These are phyloP conservation scores for Luscinia megarhynchos DNA, from an alignment of 2,797 vertebrate species.

Conservation along the genomic window DNA sequence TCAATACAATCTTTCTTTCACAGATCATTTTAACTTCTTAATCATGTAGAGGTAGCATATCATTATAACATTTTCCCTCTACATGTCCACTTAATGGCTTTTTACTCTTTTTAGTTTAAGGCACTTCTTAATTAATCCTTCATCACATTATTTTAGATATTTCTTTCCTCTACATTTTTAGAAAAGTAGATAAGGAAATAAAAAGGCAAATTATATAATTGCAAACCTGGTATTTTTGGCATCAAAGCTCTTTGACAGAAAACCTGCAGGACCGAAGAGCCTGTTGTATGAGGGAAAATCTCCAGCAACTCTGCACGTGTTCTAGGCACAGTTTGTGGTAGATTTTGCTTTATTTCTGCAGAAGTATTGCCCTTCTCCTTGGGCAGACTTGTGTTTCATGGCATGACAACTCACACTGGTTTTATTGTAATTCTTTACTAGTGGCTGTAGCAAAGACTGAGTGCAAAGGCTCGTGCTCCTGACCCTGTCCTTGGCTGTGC, in stretches of 20 bases:
- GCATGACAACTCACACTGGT: neutral
- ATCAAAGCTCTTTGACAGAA: neutral
- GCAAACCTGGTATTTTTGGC: neutral
- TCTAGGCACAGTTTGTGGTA: neutral
- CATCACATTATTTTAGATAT: neutral
- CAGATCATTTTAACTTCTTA: neutral
- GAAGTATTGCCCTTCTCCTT: neutral
- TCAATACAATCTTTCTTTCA: neutral
- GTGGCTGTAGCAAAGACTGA: neutral
- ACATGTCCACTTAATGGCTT: neutral
- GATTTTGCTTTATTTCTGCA: neutral
- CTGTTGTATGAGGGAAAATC: neutral
- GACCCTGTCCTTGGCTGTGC: neutral
- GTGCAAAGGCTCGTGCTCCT: rapidly evolving
- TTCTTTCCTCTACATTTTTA: neutral
- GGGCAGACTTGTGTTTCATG: neutral
- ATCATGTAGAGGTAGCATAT: neutral
- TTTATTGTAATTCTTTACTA: neutral
- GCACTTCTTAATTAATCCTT: neutral
- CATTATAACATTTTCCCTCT: neutral
- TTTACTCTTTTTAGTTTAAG: slow-evolving; percentile 3
- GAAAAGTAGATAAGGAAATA: neutral
- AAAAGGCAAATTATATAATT: neutral
- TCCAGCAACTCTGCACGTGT: neutral
- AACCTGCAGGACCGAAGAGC: neutral